Conservation (phyloP, 2,113 vertebrate species). For the Amphiprion ocellaris region DNA sequence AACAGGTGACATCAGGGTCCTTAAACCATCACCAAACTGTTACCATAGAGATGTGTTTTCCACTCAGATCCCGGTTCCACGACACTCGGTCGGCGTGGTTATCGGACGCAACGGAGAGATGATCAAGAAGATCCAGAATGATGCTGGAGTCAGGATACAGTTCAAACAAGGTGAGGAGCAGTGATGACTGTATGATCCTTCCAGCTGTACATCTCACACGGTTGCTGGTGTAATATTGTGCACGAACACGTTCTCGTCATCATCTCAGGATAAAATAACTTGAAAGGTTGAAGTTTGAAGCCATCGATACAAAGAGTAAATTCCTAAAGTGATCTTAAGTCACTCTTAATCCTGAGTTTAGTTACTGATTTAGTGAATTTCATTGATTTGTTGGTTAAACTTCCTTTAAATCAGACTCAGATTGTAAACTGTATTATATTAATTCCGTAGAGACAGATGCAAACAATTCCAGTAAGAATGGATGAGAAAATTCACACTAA, state of each 20-base stretch:
- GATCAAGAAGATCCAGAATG: constrained; percentile 96
- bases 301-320: too few species aligned
- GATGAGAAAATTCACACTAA: too few species aligned
- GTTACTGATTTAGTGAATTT: constrained; percentile 7
- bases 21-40: too few species aligned
- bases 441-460: background rate
- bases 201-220: too few species aligned
- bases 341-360: background rate
- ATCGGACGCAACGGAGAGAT: constrained; percentile 94
- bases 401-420: too few species aligned
- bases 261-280: background rate
- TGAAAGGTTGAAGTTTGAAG: background rate
- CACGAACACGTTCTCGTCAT: background rate
- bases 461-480: background rate
- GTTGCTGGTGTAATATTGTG: background rate
- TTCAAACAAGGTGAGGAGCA: constrained; percentile 89
- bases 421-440: too few species aligned
- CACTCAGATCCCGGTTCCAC: constrained; percentile 68
- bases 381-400: background rate
- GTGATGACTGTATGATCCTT: too few species aligned
- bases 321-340: background rate
- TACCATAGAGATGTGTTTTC: too few species aligned
- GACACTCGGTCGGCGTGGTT: constrained; percentile 93
- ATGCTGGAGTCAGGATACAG: constrained; percentile 93
- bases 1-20: too few species aligned